A percentile compares a stretch with the other conserved stretches of the same genome.
Evolutionary conservation across 2,797 vertebrate genomes (phyloP).

Genomic region (Orestias chungarensis): DNA sequence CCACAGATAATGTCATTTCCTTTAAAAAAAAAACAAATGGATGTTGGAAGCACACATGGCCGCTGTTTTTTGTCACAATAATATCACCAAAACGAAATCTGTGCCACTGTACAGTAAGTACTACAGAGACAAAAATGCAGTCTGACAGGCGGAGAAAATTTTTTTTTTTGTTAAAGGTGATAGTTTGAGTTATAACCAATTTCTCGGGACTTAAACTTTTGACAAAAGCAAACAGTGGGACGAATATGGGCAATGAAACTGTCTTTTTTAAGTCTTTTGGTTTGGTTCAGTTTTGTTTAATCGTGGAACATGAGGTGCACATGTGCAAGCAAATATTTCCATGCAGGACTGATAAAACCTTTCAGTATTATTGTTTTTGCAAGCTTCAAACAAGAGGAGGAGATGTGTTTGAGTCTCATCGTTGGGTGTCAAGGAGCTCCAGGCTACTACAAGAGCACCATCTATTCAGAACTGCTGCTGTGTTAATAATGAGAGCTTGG

Average conservation of each 20-base stretch:
- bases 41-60: constrained; percentile 44
- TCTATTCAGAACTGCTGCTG: constrained; percentile 43
- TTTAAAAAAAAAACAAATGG: constrained; percentile 62
- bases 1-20: constrained; percentile 65
- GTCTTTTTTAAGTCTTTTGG: constrained; percentile 15
- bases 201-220: constrained; percentile 20
- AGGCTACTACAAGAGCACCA: constrained; percentile 43
- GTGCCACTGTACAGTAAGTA: constrained; percentile 28
- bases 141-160: constrained; percentile 33
- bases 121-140: constrained; percentile 22
- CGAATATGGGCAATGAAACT: constrained; percentile 25
- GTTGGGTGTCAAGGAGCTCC: constrained; percentile 40
- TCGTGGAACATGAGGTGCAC: not conserved
- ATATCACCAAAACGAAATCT: constrained; percentile 4
- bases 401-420: constrained; percentile 48
- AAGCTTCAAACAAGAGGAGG: constrained; percentile 52
- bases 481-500: constrained; percentile 55
- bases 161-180: constrained; percentile 31
- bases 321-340: constrained; percentile 7
- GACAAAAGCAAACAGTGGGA: constrained; percentile 22
- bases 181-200: constrained; percentile 31
- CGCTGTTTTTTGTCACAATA: constrained; percentile 48
- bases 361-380: constrained; percentile 3
- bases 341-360: constrained; percentile 17
- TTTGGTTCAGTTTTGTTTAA: constrained; percentile 9